These are phyloP conservation scores for Ormyrus thymus DNA, from an alignment of 2,888 invertebrate species.

Conservation along the genomic window DNA sequence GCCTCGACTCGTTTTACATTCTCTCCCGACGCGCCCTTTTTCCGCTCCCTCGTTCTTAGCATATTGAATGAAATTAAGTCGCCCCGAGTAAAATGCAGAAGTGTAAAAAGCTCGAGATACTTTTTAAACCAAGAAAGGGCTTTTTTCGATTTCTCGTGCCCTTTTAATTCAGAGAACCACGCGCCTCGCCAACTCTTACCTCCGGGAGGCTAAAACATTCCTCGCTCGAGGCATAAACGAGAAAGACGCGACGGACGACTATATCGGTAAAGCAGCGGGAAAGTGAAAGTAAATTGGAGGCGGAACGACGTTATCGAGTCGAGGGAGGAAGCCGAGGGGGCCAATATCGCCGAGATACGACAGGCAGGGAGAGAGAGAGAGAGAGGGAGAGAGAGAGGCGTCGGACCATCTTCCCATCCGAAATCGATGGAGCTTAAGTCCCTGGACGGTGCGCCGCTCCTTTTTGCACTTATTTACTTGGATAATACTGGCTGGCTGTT, in stretches of 20 bases:
- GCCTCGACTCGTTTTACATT: background rate
- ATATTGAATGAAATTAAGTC: conserved; percentile 51
- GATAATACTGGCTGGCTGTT: background rate
- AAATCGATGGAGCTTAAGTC: conserved; percentile 73
- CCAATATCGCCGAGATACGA: background rate
- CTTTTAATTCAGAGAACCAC: background rate
- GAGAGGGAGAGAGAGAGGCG: conserved; percentile 3
- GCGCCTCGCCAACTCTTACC: background rate
- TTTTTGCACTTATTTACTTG: conserved; percentile 30
- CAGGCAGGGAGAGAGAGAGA: background rate
- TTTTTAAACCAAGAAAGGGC: background rate
- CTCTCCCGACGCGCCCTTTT: background rate
- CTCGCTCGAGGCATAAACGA: too few relatives aligned
- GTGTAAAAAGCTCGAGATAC: background rate
- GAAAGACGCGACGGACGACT: too few relatives aligned
- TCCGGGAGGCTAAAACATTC: too few relatives aligned
- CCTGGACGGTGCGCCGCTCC: conserved; percentile 60
- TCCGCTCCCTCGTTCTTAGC: background rate
- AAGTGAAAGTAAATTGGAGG: background rate
- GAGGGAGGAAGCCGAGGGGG: conserved; percentile 19
- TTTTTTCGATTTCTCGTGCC: background rate
- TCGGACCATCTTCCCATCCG: conserved; percentile 57
- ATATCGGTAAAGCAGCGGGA: background rate
- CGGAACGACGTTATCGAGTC: conserved; percentile 12
- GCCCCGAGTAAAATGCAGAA: conserved; percentile 57